Conservation (phyloP, 2,113 vertebrate genomes). For the Cnemophilus loriae region DNA sequence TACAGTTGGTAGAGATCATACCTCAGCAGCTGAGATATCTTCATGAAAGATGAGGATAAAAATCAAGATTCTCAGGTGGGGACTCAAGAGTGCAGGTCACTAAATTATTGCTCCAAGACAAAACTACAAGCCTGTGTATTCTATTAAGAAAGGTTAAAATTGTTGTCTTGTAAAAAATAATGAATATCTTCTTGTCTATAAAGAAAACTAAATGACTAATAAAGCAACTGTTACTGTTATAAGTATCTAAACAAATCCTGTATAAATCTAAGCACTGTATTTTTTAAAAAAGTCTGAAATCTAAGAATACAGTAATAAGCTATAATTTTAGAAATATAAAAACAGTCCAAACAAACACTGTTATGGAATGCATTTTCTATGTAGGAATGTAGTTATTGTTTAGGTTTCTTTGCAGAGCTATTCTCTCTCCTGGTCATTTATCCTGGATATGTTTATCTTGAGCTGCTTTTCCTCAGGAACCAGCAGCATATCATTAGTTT, state of each 20-base stretch:
- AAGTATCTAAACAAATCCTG: constrained; percentile 64
- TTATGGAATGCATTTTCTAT: constrained; percentile 55
- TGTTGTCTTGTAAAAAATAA: constrained; percentile 62
- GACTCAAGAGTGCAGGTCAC: constrained; percentile 35
- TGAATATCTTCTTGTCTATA: constrained; percentile 57
- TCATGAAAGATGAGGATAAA: not conserved
- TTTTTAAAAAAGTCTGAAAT: constrained; percentile 54
- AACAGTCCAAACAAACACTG: constrained; percentile 51
- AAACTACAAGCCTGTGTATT: constrained; percentile 36
- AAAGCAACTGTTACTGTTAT: constrained; percentile 55
- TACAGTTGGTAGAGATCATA: constrained; percentile 39
- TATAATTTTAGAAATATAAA: constrained; percentile 53
- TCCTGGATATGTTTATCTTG: not conserved
- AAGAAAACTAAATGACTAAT: constrained; percentile 59
- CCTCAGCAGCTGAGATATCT: constrained; percentile 55
- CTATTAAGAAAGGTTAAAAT: constrained; percentile 57
- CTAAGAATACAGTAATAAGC: constrained; percentile 55
- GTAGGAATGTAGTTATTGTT: constrained; percentile 20
- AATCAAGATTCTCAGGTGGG: constrained; percentile 27
- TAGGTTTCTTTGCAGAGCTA: not conserved
- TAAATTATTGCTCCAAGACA: constrained; percentile 56
- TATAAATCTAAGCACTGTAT: constrained; percentile 63
- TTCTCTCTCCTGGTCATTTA: not conserved
- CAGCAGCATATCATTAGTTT: not conserved
- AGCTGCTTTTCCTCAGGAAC: not conserved